phyloP scores from a whole-genome alignment of 2,113 vertebrate species.

The Anas platyrhynchos region DNA sequence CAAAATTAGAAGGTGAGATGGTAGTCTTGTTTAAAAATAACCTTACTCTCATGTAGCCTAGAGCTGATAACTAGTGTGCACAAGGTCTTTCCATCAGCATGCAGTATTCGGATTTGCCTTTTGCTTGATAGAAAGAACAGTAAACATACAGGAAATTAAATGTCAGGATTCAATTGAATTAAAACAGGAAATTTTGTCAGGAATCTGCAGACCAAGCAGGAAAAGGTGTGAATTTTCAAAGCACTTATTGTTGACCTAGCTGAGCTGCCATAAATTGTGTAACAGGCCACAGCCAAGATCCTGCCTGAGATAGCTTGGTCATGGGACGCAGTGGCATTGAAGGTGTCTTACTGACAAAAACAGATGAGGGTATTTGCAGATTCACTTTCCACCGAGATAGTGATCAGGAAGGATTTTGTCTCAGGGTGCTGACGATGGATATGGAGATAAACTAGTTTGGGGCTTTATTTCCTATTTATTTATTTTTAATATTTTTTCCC shows the following conservation, averaged over 20 bases:
- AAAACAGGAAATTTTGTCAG: not conserved
- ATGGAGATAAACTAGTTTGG: not conserved
- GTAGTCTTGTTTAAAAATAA: not conserved
- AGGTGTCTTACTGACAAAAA: not conserved
- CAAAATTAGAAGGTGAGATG: not conserved
- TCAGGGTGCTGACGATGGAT: not conserved
- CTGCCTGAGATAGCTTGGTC: not conserved
- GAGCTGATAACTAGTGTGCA: not conserved
- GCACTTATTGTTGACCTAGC: not conserved
- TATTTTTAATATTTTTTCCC: not conserved
- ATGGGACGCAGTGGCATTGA: not conserved
- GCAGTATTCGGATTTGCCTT: not conserved
- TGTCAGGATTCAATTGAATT: not conserved
- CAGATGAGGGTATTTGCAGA: not conserved
- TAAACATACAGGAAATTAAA: not conserved
- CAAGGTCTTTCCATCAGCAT: not conserved
- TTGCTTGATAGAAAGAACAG: not conserved
- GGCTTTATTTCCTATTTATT: not conserved
- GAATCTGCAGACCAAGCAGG: not conserved
- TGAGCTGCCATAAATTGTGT: not conserved
- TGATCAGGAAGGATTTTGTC: not conserved
- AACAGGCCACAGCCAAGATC: not conserved
- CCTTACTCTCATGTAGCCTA: rapidly evolving
- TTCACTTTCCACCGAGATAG: not conserved
- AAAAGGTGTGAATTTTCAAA: not conserved